phyloP scores from a whole-genome alignment of 2,888 invertebrate species.

The Hirtodrosophila cameraria region DNA sequence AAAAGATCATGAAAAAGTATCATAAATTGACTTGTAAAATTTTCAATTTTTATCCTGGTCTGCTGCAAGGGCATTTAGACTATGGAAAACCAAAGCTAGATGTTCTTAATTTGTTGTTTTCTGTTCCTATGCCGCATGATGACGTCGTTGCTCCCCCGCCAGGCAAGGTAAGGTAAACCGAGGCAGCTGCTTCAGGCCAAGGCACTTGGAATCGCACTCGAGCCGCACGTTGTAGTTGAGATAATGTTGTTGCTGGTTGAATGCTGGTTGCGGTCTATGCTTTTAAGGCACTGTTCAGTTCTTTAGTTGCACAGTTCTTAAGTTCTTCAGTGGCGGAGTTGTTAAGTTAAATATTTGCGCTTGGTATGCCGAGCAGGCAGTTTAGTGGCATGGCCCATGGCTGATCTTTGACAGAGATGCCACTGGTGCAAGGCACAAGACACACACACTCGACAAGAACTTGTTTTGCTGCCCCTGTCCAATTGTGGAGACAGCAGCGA shows the following conservation, averaged over 20 bases:
- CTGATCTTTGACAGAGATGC: slow-evolving; percentile 51
- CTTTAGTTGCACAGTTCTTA: slow-evolving; percentile 70
- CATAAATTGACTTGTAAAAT: too few species aligned
- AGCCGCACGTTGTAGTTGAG: too few species aligned
- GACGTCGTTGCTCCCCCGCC: slow-evolving; percentile 29
- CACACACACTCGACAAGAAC: slow-evolving; percentile 54
- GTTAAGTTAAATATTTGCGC: slow-evolving; percentile 79
- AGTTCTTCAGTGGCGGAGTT: slow-evolving; percentile 64
- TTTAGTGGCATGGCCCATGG: slow-evolving; percentile 34
- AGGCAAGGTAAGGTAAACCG: too few species aligned
- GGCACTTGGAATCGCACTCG: slow-evolving; percentile 4
- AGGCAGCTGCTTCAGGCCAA: too few species aligned
- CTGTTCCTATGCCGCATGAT: slow-evolving; percentile 5
- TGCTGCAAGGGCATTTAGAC: too few species aligned
- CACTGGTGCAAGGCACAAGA: not conserved
- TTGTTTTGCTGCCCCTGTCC: slow-evolving; percentile 69
- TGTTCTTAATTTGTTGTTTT: slow-evolving; percentile 15
- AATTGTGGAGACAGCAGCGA: slow-evolving; percentile 54
- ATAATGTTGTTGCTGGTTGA: not conserved
- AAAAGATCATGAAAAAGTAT: too few species aligned
- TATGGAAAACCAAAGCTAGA: too few species aligned
- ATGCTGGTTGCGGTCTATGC: slow-evolving; percentile 34
- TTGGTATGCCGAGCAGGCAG: slow-evolving; percentile 46
- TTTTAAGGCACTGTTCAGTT: slow-evolving; percentile 55
- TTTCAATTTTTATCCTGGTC: not conserved